A percentile compares a stretch with the other conserved stretches of the same genome.
phyloP scores from a whole-genome alignment of 1,140 invertebrate species.

The Eriosoma lanigerum region DNA sequence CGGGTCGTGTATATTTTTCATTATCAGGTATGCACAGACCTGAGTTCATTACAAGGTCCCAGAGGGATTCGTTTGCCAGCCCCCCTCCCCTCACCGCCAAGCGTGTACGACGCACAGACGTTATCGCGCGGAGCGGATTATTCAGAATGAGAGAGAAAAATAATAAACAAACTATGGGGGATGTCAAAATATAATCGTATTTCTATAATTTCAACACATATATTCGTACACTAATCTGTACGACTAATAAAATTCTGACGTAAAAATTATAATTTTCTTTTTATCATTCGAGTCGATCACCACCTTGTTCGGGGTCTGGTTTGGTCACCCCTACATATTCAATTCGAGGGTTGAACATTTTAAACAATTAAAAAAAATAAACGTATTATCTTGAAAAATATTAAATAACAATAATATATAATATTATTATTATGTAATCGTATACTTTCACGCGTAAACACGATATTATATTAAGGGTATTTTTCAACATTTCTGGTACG shows the following conservation, averaged over 20 bases:
- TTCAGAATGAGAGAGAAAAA: neutral
- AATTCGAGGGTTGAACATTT: neutral
- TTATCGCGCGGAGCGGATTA: neutral
- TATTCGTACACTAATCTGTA: too few species aligned
- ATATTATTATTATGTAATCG: too few species aligned
- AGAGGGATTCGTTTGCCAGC: conserved; percentile 14
- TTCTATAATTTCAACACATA: too few species aligned
- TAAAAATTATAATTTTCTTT: too few species aligned
- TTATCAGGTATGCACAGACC: conserved; percentile 39
- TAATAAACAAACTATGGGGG: neutral
- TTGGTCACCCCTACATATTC: neutral
- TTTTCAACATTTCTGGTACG: too few species aligned
- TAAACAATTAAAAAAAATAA: conserved; percentile 9
- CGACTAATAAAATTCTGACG: too few species aligned
- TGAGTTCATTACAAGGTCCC: conserved; percentile 12
- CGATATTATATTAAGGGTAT: too few species aligned
- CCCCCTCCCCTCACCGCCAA: neutral
- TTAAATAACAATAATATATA: too few species aligned
- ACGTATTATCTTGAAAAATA: too few species aligned
- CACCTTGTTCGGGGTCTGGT: too few species aligned
- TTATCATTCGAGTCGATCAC: too few species aligned
- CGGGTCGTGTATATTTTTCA: conserved; percentile 47
- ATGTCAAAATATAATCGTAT: too few species aligned
- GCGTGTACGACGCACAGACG: neutral
- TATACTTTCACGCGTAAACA: neutral